Conservation (phyloP, 2,113 vertebrate genomes). For the Festucalex cinctus region DNA sequence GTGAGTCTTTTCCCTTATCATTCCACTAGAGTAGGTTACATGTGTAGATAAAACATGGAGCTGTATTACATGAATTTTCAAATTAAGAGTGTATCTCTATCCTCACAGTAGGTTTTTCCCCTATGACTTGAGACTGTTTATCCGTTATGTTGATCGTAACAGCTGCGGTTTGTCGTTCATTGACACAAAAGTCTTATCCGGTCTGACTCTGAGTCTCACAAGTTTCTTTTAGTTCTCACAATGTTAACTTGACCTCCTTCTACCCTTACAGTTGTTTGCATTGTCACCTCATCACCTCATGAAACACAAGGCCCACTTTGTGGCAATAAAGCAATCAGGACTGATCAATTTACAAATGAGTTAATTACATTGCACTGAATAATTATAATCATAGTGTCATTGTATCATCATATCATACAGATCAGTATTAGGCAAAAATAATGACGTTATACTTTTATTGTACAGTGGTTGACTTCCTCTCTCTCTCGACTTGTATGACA, state of each 20-base stretch:
- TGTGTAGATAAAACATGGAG: background rate
- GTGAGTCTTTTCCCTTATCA: conserved; percentile 76
- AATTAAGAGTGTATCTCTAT: background rate
- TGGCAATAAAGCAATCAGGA: conserved; percentile 10
- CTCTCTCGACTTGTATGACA: too few species aligned
- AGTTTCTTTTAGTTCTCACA: conserved; percentile 15
- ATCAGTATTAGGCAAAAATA: background rate
- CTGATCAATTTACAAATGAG: background rate
- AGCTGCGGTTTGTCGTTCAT: conserved; percentile 7
- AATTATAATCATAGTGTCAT: background rate
- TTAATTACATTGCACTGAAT: background rate
- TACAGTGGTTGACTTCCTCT: too few species aligned
- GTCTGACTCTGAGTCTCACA: conserved; percentile 14
- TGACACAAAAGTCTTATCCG: background rate
- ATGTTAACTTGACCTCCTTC: conserved; percentile 14
- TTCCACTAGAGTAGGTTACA: background rate
- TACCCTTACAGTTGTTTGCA: conserved; percentile 2
- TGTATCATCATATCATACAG: background rate
- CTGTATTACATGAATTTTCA: background rate
- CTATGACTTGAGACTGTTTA: background rate
- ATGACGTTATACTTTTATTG: too few species aligned
- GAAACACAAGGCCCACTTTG: background rate
- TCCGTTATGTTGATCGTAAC: conserved; percentile 9
- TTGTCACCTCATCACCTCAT: background rate
- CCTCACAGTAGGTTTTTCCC: background rate